These are phyloP conservation scores for Aphelocoma californica DNA, from an alignment of 2,797 vertebrate species.

Conservation along the genomic window DNA sequence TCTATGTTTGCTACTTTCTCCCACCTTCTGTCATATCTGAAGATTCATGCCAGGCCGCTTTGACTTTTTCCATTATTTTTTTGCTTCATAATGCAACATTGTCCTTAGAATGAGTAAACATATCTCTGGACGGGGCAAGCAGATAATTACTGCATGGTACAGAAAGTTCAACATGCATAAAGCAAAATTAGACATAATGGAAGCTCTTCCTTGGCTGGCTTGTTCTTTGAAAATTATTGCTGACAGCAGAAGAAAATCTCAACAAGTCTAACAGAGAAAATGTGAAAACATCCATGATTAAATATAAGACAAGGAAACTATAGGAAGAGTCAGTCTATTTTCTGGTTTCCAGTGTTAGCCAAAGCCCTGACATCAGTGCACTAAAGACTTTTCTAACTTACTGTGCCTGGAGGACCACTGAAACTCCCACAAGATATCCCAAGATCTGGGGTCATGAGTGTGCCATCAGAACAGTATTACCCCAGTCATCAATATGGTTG, in stretches of 20 bases:
- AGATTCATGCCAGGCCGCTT: not conserved
- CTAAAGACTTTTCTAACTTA: not conserved
- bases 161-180: not conserved
- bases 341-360: not conserved
- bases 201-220: not conserved
- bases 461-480: not conserved
- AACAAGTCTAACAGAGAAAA: not conserved
- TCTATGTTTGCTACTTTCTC: not conserved
- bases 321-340: not conserved
- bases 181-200: not conserved
- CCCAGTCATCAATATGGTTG: rapidly evolving
- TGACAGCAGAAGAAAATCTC: not conserved
- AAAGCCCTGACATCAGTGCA: not conserved
- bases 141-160: not conserved
- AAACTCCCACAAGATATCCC: not conserved
- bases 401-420: not conserved
- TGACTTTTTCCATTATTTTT: not conserved
- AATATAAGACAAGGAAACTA: not conserved
- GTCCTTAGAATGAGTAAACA: not conserved
- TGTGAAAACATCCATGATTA: not conserved
- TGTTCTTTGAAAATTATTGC: not conserved
- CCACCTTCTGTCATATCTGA: not conserved
- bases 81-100: not conserved
- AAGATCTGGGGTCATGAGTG: not conserved
- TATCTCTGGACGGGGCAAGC: not conserved